A percentile compares a stretch with the other conserved stretches of the same genome.
phyloP scores from a whole-genome alignment of 1,140 invertebrate species.

The Augochlora pura region DNA sequence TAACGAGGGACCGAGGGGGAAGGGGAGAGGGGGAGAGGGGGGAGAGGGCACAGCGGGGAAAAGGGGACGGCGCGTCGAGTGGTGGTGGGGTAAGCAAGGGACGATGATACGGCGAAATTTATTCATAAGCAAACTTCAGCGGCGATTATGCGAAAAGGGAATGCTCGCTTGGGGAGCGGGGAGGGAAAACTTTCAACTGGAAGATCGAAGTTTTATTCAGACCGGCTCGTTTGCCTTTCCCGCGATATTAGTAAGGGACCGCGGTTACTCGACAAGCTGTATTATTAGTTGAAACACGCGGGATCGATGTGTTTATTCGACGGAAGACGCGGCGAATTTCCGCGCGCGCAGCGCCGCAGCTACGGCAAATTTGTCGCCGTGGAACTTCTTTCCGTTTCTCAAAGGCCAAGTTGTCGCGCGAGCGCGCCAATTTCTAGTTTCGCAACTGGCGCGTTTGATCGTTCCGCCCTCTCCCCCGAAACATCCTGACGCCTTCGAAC shows the following conservation, averaged over 20 bases:
- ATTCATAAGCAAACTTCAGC: constrained; percentile 67
- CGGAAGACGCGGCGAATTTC: neutral
- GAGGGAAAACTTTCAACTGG: constrained; percentile 28
- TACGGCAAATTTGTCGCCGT: too few species aligned
- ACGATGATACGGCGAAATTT: constrained; percentile 66
- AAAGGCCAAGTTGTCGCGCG: too few species aligned
- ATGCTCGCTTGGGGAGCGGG: constrained; percentile 17
- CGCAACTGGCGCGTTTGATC: too few species aligned
- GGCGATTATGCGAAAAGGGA: constrained; percentile 46
- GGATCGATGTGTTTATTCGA: constrained; percentile 24
- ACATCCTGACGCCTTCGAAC: too few species aligned
- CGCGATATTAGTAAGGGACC: neutral
- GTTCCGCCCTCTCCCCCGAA: too few species aligned
- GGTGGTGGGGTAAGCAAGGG: constrained; percentile 14
- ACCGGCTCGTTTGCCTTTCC: constrained; percentile 7
- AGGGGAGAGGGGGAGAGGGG: too few species aligned
- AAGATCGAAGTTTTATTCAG: constrained; percentile 46
- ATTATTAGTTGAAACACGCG: constrained; percentile 11
- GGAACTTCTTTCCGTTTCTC: too few species aligned
- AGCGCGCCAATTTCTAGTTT: too few species aligned
- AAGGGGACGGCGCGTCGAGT: too few species aligned
- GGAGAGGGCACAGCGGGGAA: too few species aligned
- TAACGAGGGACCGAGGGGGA: constrained; percentile 13
- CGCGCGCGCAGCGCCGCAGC: too few species aligned
- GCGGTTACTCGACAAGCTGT: neutral